Percentiles rank a stretch among this genome's conserved stretches.
Conservation (phyloP, 2,888 invertebrate species). For the Oscheius sp. region DNA sequence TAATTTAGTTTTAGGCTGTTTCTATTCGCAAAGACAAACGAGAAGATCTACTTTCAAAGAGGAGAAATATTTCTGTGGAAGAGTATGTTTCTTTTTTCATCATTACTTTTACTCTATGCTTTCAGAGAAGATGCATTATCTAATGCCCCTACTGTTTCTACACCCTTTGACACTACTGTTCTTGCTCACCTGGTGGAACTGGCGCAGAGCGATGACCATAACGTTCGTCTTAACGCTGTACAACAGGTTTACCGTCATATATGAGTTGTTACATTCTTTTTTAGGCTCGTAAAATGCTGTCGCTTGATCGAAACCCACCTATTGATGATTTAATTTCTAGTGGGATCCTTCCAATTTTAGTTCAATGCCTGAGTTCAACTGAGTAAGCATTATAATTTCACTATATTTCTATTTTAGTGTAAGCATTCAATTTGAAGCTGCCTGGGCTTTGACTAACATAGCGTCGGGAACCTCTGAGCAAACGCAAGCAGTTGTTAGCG, state of each 20-base stretch:
- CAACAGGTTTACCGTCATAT: conserved; percentile 77
- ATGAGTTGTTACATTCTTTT: conserved; percentile 14
- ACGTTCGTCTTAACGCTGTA: conserved; percentile 86
- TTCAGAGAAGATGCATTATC: conserved; percentile 43
- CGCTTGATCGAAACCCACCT: conserved; percentile 96
- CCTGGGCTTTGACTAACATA: conserved; percentile 98
- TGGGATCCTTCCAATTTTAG: conserved; percentile 92
- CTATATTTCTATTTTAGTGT: conserved; percentile 53
- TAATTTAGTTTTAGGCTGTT: conserved; percentile 38
- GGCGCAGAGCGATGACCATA: conserved; percentile 82
- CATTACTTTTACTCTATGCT: not conserved
- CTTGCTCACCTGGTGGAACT: conserved; percentile 85
- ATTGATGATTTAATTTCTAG: conserved; percentile 92
- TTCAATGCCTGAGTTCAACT: conserved; percentile 79
- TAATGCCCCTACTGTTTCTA: conserved; percentile 32
- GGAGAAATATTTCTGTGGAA: conserved; percentile 84
- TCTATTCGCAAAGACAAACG: conserved; percentile 95
- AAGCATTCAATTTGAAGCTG: conserved; percentile 88
- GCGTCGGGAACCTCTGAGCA: conserved; percentile 95
- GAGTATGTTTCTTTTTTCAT: conserved; percentile 50
- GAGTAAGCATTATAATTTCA: conserved; percentile 35
- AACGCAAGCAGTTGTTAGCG: conserved; percentile 83
- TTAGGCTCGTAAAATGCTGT: conserved; percentile 82
- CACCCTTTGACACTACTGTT: conserved; percentile 49
- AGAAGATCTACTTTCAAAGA: conserved; percentile 93